A percentile compares a stretch with the other conserved stretches of the same genome.
phyloP scores from a whole-genome alignment of 2,888 invertebrate species.

The Sinodicranocentrus sp. region DNA sequence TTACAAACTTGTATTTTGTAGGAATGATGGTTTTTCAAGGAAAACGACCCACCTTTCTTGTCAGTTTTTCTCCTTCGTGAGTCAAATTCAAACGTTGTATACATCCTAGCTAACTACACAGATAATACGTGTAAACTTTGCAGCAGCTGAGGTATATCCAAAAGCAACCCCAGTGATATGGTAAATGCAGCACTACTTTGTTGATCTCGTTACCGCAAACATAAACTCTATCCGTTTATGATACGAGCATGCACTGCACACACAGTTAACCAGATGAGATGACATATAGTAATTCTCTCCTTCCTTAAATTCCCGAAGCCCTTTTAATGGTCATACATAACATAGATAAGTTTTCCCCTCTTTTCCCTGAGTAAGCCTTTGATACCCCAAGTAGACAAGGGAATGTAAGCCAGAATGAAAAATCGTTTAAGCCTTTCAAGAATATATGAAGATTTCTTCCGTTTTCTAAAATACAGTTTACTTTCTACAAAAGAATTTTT shows the following conservation, averaged over 20 bases:
- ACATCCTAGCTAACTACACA: too few species aligned
- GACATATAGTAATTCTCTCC: slow-evolving; percentile 46
- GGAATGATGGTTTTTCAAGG: slow-evolving; percentile 36
- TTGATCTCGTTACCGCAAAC: slow-evolving; percentile 58
- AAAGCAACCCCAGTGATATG: too few species aligned
- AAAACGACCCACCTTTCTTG: slow-evolving; percentile 39
- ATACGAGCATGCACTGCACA: slow-evolving; percentile 32
- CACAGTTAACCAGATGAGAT: slow-evolving; percentile 44
- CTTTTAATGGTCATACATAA: slow-evolving; percentile 29
- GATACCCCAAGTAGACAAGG: slow-evolving; percentile 44
- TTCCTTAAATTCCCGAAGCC: slow-evolving; percentile 25
- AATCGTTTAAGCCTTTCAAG: slow-evolving; percentile 37
- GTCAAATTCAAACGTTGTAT: slow-evolving; percentile 61
- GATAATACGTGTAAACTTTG: too few species aligned
- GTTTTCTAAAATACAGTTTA: background rate
- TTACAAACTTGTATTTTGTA: slow-evolving; percentile 44
- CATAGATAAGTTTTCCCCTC: slow-evolving; percentile 9
- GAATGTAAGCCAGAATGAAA: slow-evolving; percentile 43
- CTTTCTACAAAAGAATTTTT: background rate
- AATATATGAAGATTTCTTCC: slow-evolving; percentile 31
- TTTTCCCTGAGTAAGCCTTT: slow-evolving; percentile 26
- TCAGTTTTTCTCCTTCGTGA: slow-evolving; percentile 52
- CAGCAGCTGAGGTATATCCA: too few species aligned
- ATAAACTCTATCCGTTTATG: slow-evolving; percentile 59
- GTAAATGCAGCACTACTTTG: slow-evolving; percentile 41